Percentiles rank a stretch among this genome's conserved stretches.
These are phyloP conservation scores for Molossus alvarezi DNA, from an alignment of 2,797 vertebrate genomes.

Conservation along the genomic window DNA sequence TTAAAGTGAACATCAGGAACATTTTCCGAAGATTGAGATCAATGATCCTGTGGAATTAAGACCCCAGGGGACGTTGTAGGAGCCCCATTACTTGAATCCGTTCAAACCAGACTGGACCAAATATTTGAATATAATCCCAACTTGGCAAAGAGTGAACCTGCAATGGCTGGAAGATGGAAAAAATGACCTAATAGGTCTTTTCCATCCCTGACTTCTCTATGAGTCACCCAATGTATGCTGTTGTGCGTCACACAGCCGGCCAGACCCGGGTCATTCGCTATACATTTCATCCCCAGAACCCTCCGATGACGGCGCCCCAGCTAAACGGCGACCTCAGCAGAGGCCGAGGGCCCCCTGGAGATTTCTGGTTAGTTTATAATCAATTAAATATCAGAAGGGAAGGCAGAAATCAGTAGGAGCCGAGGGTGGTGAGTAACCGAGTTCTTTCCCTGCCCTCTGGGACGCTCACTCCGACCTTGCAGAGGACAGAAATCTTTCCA, in stretches of 20 bases:
- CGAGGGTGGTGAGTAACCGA: constrained; percentile 55
- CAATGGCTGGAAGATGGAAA: constrained; percentile 90
- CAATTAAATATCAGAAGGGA: constrained; percentile 73
- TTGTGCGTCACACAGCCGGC: constrained; percentile 84
- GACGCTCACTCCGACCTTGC: not conserved
- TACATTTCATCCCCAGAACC: constrained; percentile 90
- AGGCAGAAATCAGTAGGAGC: constrained; percentile 63
- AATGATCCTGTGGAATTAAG: constrained; percentile 88
- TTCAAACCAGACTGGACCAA: constrained; percentile 89
- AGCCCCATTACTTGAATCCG: constrained; percentile 90
- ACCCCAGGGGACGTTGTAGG: constrained; percentile 88
- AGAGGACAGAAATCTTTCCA: constrained; percentile 67
- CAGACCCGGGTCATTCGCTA: constrained; percentile 87
- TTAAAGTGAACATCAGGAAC: constrained; percentile 89
- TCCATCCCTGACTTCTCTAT: constrained; percentile 89
- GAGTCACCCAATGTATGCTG: constrained; percentile 90
- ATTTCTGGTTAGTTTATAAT: constrained; percentile 73
- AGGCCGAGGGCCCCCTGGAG: constrained; percentile 80
- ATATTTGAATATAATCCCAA: constrained; percentile 91
- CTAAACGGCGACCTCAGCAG: constrained; percentile 85
- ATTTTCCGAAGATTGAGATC: constrained; percentile 89
- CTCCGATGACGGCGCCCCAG: constrained; percentile 84
- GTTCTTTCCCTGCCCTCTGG: constrained; percentile 17
- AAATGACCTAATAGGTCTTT: constrained; percentile 92
- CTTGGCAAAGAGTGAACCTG: constrained; percentile 89